Conservation (phyloP, 1,140 invertebrate species). For the Orchesella cincta region DNA sequence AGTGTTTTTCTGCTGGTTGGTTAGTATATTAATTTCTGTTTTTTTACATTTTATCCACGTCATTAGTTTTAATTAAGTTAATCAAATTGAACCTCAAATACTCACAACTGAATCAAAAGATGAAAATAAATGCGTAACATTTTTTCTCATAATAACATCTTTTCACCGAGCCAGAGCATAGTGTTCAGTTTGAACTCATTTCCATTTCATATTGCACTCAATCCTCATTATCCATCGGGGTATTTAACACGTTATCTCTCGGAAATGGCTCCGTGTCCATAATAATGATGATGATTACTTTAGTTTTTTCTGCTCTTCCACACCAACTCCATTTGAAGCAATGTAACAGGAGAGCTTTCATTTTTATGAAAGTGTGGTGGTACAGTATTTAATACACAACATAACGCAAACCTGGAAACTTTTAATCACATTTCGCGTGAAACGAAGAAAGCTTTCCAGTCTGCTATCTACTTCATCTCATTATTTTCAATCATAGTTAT, state of each 20-base stretch:
- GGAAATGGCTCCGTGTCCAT: neutral
- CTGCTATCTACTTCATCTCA: conserved; percentile 5
- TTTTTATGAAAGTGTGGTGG: neutral
- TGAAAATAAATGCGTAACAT: neutral
- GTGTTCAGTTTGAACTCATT: no score
- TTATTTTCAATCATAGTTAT: conserved; percentile 17
- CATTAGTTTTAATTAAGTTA: no score
- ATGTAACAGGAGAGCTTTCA: no score
- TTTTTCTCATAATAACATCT: neutral
- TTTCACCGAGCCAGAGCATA: neutral
- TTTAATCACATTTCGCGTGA: conserved; percentile 11
- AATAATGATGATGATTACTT: conserved; percentile 22
- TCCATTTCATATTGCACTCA: conserved; percentile 6
- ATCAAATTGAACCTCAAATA: no score
- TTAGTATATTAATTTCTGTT: no score
- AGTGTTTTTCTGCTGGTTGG: no score
- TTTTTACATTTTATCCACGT: no score
- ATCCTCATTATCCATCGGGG: neutral
- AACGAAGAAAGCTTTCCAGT: neutral
- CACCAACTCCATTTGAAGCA: neutral
- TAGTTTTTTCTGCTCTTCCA: neutral
- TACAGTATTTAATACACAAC: neutral
- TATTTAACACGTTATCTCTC: neutral
- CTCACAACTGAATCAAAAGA: no score
- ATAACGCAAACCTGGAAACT: neutral